Conservation (phyloP, 2,888 invertebrate genomes). For the Nomada fucata region DNA sequence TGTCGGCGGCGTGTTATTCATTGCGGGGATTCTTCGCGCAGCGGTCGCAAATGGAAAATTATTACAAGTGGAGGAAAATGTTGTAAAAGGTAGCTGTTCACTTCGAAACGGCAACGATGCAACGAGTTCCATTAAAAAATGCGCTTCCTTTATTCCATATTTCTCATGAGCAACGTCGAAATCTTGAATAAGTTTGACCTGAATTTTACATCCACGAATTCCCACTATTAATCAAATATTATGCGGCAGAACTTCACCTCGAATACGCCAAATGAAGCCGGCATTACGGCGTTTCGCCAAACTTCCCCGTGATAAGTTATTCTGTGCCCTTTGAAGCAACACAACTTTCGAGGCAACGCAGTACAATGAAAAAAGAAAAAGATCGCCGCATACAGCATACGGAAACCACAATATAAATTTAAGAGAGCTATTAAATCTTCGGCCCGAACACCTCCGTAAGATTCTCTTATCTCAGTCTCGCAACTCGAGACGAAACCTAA, state of each 20-base stretch:
- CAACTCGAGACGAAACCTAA: neutral
- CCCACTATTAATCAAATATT: too few species aligned
- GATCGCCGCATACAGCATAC: too few species aligned
- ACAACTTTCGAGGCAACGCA: too few species aligned
- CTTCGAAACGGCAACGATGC: neutral
- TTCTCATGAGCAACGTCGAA: too few species aligned
- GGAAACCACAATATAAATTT: neutral
- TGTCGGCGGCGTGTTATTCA: constrained; percentile 17
- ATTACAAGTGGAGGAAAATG: neutral
- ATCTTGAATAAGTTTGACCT: too few species aligned
- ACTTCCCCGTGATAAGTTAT: too few species aligned
- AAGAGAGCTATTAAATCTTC: neutral
- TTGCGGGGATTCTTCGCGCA: neutral
- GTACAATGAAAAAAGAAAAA: too few species aligned
- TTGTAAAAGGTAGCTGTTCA: neutral
- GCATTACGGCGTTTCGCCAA: too few species aligned
- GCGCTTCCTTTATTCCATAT: neutral
- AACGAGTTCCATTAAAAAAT: neutral
- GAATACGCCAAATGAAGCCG: too few species aligned
- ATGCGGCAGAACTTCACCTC: too few species aligned
- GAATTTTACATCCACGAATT: too few species aligned
- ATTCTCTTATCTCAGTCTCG: neutral
- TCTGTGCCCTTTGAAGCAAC: too few species aligned
- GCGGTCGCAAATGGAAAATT: neutral
- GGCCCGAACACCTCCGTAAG: neutral